Evolutionary conservation across 2,113 vertebrate genomes (phyloP).

Genomic region (Oxyura jamaicensis): DNA sequence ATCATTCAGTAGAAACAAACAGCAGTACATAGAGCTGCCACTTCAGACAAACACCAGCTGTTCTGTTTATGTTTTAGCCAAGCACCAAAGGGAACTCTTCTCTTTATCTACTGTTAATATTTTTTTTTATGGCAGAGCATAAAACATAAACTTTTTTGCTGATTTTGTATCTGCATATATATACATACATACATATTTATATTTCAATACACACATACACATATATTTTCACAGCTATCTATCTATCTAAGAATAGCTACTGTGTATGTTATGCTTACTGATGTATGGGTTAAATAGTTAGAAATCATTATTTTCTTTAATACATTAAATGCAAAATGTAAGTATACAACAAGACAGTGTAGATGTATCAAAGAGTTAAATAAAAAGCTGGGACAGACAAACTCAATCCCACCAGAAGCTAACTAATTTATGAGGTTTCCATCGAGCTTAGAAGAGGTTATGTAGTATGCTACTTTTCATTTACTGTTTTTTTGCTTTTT

Average conservation of each 20-base stretch:
- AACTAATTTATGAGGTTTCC: background rate
- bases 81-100: background rate
- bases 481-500: background rate
- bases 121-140: background rate
- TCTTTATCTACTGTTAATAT: background rate
- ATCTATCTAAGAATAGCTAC: background rate
- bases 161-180: background rate
- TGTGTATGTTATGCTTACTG: background rate
- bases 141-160: background rate
- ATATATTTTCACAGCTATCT: background rate
- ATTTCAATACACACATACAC: background rate
- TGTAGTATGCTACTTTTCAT: background rate
- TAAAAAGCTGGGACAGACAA: background rate
- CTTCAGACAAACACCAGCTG: conserved; percentile 9
- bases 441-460: background rate
- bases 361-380: background rate
- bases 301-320: background rate
- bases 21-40: background rate
- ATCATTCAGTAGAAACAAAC: conserved; percentile 10
- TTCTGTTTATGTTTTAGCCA: background rate
- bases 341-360: background rate
- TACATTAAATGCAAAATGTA: background rate
- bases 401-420: background rate
- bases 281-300: background rate
- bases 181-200: background rate